Percentiles rank a stretch among this genome's conserved stretches.
Conservation (phyloP, 2,888 invertebrate species). For the Drosophila emarginata region DNA sequence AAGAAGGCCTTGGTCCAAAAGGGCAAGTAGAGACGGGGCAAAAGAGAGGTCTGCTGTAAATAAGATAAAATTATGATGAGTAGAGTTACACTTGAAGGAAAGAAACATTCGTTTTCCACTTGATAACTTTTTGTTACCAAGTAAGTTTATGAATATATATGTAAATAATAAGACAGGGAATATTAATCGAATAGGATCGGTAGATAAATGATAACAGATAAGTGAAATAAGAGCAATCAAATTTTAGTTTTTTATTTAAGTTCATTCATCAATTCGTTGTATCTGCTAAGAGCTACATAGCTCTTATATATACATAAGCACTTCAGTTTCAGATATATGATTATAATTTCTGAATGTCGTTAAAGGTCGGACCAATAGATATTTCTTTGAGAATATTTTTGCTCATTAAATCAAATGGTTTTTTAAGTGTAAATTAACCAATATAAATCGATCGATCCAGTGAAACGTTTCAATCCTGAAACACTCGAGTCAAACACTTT, state of each 20-base stretch:
- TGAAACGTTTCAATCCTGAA: conserved; percentile 7
- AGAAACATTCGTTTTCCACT: neutral
- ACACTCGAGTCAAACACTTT: conserved; percentile 19
- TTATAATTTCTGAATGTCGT: conserved; percentile 4
- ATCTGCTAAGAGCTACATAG: no score
- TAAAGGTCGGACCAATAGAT: neutral
- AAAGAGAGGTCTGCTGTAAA: neutral
- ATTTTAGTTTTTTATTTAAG: no score
- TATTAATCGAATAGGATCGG: neutral
- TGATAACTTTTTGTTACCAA: neutral
- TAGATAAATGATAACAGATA: neutral
- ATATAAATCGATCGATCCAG: neutral
- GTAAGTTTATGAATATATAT: neutral
- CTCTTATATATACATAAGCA: no score
- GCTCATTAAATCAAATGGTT: neutral
- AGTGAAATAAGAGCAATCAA: no score
- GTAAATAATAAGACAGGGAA: neutral
- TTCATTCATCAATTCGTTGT: no score
- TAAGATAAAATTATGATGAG: conserved; percentile 9
- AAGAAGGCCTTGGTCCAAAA: neutral
- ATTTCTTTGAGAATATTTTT: neutral
- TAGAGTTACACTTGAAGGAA: conserved; percentile 2
- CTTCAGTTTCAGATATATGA: neutral
- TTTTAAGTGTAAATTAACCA: neutral
- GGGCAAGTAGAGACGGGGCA: neutral